These are phyloP conservation scores for Lamprotornis superbus DNA, from an alignment of 2,113 vertebrate species.

Conservation along the genomic window DNA sequence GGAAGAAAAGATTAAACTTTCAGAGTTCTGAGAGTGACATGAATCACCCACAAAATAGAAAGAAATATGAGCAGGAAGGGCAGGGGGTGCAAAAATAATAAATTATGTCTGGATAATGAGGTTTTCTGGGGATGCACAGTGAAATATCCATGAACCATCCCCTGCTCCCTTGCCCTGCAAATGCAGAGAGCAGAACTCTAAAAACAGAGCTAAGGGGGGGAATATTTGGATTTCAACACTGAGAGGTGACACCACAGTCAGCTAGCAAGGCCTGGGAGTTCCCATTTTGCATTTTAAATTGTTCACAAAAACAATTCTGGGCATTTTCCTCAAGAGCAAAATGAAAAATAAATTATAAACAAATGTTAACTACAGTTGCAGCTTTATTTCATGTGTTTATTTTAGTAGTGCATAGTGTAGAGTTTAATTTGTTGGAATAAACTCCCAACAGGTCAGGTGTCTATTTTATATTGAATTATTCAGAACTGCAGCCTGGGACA, in stretches of 20 bases:
- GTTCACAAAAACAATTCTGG: neutral
- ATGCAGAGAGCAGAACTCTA: neutral
- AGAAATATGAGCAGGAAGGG: neutral
- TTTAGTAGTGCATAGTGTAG: neutral
- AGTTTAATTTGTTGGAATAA: neutral
- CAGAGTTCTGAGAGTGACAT: neutral
- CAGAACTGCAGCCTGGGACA: neutral
- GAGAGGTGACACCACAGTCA: neutral
- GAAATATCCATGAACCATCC: conserved; percentile 39
- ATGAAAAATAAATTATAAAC: neutral
- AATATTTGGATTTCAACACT: neutral
- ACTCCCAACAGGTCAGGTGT: neutral
- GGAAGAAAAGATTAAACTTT: neutral
- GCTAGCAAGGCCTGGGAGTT: neutral
- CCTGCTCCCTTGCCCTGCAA: neutral
- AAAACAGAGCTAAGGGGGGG: neutral
- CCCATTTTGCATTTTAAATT: neutral
- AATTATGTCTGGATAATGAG: neutral
- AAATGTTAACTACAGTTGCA: neutral
- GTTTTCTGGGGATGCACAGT: neutral
- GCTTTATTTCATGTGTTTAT: neutral
- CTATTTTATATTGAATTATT: neutral
- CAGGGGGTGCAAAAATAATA: neutral
- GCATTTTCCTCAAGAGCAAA: neutral
- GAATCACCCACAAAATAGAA: neutral